phyloP scores from a whole-genome alignment of 2,888 invertebrate genomes.

The Scaptomyza tumidula region DNA sequence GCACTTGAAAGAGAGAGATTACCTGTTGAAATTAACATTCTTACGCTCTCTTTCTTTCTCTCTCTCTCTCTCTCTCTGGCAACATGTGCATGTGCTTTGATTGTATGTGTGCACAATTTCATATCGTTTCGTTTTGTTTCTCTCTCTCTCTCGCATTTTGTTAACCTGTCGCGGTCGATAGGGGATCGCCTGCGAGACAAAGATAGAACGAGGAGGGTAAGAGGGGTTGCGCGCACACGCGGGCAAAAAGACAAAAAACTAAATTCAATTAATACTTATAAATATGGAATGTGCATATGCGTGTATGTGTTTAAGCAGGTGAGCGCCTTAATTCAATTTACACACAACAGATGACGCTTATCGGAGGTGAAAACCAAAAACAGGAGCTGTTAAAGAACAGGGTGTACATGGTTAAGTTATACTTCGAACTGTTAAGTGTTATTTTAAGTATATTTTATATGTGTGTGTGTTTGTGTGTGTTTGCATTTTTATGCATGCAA shows the following conservation, averaged over 20 bases:
- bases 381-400: neutral
- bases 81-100: constrained; percentile 11
- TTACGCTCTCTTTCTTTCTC: neutral
- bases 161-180: constrained; percentile 26
- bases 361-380: neutral
- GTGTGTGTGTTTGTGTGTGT: neutral
- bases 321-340: constrained; percentile 41
- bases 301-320: constrained; percentile 21
- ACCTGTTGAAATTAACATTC: constrained; percentile 37
- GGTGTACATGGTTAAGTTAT: neutral
- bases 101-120: neutral
- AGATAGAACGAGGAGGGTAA: neutral
- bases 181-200: constrained; percentile 16
- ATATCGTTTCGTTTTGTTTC: neutral
- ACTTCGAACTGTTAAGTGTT: too few species aligned
- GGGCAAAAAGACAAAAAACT: constrained; percentile 4
- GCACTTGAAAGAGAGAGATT: too few species aligned
- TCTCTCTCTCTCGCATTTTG: constrained; percentile 7
- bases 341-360: constrained; percentile 27
- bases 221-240: too few species aligned
- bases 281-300: constrained; percentile 9
- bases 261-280: constrained; percentile 49
- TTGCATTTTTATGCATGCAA: constrained; percentile 5
- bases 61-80: neutral
- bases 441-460: neutral